Evolutionary conservation across 2,113 vertebrate genomes (phyloP), one percentile per base, ranked within the genome.

Genomic region (Greenwoodochromis staneri): DNA sequence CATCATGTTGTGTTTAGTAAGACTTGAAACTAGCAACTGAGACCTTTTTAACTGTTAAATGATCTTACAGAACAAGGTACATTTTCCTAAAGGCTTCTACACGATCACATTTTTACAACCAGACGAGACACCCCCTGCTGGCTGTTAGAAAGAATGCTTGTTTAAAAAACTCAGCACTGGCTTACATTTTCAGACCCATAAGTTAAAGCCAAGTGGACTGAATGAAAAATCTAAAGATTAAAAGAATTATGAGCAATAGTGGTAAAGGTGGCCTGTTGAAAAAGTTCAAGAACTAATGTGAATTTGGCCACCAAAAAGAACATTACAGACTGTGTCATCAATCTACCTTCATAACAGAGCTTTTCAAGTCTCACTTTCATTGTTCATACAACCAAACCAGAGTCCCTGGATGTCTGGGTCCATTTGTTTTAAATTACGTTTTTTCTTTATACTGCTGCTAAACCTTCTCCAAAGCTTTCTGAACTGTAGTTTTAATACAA

Each of bases 381-480:
- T 34, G 21, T 71, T 66, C 12, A 49, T 49, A 14, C 40, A 78
- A 80, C 21, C 71, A 38, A 29, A 31, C 73, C 27, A 49, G 45
- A 31, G 73, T 63, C 19, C 49, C 21, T 53, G 14, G 36, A 1
- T 40, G 21, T 59, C 7, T n/a, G 51, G 47, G 49, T 4, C 29
- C n/a, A 61, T 78, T n/a, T 51, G 2, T 78, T 51, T 78, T 34
- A 1, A 76, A 34, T 51, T 0, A n/a, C 1, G 0, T 13, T 29
- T 45, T 85, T 19, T 78, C 47, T 42, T 17, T 10, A 80, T 4
- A 34, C 29, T 55, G 27, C n/a, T 59, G 29, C 61, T 1, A 40
- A 34, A 31, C 9, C 0, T 36, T 73, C 45, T 38, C 54, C 16
- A 31, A 76, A 8, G 16, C 16, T 49, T 49, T 8, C 42, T 76